A percentile compares a stretch with the other conserved stretches of the same genome.
phyloP scores from a whole-genome alignment of 2,113 vertebrate genomes.

The Otus sunia region DNA sequence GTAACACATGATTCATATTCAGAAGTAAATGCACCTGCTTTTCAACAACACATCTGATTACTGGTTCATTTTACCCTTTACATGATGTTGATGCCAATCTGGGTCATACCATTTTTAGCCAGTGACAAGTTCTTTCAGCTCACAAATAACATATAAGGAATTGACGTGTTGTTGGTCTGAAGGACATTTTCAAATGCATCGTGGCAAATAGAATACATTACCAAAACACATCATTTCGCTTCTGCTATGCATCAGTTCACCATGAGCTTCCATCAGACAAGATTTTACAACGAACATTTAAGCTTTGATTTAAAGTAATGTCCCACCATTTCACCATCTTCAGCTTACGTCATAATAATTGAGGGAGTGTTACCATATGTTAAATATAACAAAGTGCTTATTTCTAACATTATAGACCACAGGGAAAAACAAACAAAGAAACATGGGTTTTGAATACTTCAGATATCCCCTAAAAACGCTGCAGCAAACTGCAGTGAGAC shows the following conservation, averaged over 20 bases:
- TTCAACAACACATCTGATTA: background rate
- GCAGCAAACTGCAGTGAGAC: background rate
- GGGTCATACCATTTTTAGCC: background rate
- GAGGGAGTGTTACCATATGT: background rate
- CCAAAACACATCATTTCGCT: constrained; percentile 15
- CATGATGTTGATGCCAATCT: background rate
- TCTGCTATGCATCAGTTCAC: background rate
- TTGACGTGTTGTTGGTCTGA: background rate
- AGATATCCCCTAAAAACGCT: background rate
- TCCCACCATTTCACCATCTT: background rate
- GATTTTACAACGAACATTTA: background rate
- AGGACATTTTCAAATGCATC: background rate
- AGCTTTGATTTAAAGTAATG: background rate
- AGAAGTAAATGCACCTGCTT: constrained; percentile 32
- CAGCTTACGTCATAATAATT: background rate
- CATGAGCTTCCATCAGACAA: background rate
- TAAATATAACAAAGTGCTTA: background rate
- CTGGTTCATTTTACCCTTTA: background rate
- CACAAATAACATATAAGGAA: constrained; percentile 1
- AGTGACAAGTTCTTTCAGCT: background rate
- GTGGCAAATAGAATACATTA: background rate
- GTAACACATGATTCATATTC: constrained; percentile 5
- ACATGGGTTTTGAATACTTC: background rate
- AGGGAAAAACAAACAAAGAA: background rate
- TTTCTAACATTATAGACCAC: background rate